Conservation (phyloP, 2,113 vertebrate genomes). For the Caranx melampygus region DNA sequence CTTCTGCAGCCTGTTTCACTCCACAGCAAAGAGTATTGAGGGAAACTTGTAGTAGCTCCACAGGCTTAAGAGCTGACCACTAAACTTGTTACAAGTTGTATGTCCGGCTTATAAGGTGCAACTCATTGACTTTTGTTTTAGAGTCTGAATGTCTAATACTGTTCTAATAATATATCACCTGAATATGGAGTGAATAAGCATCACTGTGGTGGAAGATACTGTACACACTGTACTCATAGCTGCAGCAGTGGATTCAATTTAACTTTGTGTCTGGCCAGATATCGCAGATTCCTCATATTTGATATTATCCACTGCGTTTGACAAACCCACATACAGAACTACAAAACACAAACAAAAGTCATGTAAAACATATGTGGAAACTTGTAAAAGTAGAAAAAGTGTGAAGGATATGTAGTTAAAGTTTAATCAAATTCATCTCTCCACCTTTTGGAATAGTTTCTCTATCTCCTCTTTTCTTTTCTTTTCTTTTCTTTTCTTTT, state of each 20-base stretch:
- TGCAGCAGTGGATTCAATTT: conserved; percentile 48
- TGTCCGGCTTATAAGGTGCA: conserved; percentile 2
- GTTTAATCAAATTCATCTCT: no score
- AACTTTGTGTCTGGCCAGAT: conserved; percentile 28
- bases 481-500: conserved; percentile 2
- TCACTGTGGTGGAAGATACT: not conserved
- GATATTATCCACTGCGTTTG: not conserved
- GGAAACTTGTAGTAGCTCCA: conserved; percentile 20
- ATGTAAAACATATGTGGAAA: no score
- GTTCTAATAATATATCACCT: conserved; percentile 16
- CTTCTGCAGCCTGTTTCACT: conserved; percentile 46
- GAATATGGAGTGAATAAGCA: conserved; percentile 29
- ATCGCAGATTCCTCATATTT: conserved; percentile 33
- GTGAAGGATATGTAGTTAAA: no score
- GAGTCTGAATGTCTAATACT: conserved; percentile 27
- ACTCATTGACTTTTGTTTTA: conserved; percentile 27
- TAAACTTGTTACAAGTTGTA: conserved; percentile 30
- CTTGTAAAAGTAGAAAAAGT: no score
- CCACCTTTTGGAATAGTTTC: no score
- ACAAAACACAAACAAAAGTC: not conserved
- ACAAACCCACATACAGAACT: not conserved
- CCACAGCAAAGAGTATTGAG: conserved; percentile 27
- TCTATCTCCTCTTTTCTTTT: no score
- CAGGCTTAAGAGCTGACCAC: not conserved
- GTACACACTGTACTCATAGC: conserved; percentile 41